Evolutionary conservation across 30 jellyfish, hydroid and myxozoan species (phyloP), one percentile per base, ranked within the genome.

Genomic region (Haliclystus octoradiatus): DNA sequence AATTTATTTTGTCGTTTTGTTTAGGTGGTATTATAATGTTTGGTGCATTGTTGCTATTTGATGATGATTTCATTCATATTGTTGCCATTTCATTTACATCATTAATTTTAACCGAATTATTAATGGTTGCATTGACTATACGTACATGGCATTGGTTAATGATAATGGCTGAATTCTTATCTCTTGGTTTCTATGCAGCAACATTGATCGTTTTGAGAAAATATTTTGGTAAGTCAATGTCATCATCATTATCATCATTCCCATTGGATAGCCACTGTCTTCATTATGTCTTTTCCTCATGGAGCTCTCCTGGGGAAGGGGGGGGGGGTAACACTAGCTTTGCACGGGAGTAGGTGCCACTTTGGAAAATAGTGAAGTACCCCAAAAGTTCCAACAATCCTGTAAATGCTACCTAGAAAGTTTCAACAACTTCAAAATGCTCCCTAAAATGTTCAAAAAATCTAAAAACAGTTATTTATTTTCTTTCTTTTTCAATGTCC

Each of bases 131-230:
- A 19, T 68, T 87, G 64, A 87, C 94, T 0, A 72, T 87, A 13
- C 87, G 97, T 23, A 79, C 97, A 27, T 87, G 97, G 97, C 97
- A 87, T 75, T 87, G 94, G 94, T 47, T 87, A 40, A 87, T 87
- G 97, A 79, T 87, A 34, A 68, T 87, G 13, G 97, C 97, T 28
- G 94, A 87, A 68, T 74, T 87, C 2, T 73, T 88, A 49, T 87
- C 97, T 19, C 83, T 87, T 50, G 74, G 76, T 14, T 72, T 87
- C 49, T 87, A 87, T 72, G 75, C 79, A 26, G 82, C 81, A 47
- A 79, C 97, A 1, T 85, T 87, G 46, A 53, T 87, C 69, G 66
- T 87, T 23, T 50, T 87, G 26, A 68, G 84, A 28, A 75, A 71
- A 31, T 84, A 79, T 57, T 87, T 87, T 70, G 97, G 97, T 87